Base-by-base conservation (phyloP, 2,113 vertebrate species). In the Pseudorectes ferrugineus region DNA sequence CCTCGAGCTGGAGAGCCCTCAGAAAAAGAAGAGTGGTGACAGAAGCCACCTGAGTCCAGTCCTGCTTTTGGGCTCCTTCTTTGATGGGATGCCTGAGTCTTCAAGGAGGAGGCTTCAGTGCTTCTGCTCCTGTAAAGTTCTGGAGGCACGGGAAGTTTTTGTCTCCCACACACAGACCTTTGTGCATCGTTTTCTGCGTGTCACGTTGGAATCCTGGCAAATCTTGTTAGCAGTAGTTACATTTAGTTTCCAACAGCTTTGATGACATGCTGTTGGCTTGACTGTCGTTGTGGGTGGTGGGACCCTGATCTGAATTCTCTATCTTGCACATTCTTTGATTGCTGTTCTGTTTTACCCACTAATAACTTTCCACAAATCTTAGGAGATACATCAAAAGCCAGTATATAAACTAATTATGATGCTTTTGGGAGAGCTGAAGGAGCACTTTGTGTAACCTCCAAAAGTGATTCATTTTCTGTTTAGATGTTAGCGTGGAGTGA, bases 181-280 rank as follows among this genome's bases (percentile, higher is more conserved):
- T 91, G 91, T 78, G 66, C 66, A 73, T 85, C 2, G 2, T 78
- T 92, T 68, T 74, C 18, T 72, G 48, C 3, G 2, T 88, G 72
- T 89, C 68, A 26, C 72, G 31, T 63, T 65, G 38, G 58, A 88
- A 85, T 89, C 42, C 74, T 95, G 62, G 58, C 84, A 93, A 63
- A 48, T 77, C 46, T 78, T 51, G 40, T 67, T 59, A 94, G 78
- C 86, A 89, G 93, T 72, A 91, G 49, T 89, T 82, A 40, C 62
- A 59, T 88, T 75, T 89, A 66, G 38, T 89, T 89, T 93, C 70
- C 73, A 89, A 52, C 62, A 85, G 45, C 70, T 89, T 93, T 95
- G 77, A 55, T 93, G 77, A 77, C 65, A 62, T 94, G 38, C 38
- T 92, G 55, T 91, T 96, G 91, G 66, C 74, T 92, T 90, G 74